Evolutionary conservation across 2,888 invertebrate genomes (phyloP).

Genomic region (Papilio demoleus): DNA sequence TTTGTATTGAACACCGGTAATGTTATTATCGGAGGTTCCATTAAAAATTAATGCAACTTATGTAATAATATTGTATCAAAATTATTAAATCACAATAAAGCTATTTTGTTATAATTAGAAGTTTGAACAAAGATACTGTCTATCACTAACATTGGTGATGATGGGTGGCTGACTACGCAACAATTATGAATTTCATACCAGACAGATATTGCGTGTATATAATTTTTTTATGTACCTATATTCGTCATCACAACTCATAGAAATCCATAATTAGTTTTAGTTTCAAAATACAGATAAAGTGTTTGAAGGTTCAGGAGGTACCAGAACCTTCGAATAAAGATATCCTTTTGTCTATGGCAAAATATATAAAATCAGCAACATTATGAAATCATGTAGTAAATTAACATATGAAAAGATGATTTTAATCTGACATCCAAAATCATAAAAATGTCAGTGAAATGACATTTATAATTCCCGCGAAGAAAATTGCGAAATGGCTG

Average conservation of each 20-base stretch:
- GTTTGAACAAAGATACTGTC: slow-evolving; percentile 8
- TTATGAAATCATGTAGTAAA: too few relatives aligned
- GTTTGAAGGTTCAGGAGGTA: too few relatives aligned
- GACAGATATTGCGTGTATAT: not conserved
- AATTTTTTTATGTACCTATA: not conserved
- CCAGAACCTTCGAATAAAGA: too few relatives aligned
- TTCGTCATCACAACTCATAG: not conserved
- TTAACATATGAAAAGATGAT: not conserved
- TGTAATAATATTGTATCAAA: not conserved
- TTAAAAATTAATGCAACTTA: slow-evolving; percentile 27
- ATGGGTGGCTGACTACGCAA: not conserved
- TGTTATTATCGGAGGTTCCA: slow-evolving; percentile 25
- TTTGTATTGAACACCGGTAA: slow-evolving; percentile 25
- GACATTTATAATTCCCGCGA: not conserved
- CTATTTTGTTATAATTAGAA: slow-evolving; percentile 16
- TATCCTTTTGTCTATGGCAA: too few relatives aligned
- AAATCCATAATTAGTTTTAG: too few relatives aligned
- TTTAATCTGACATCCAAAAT: not conserved
- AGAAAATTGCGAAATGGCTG: slow-evolving; percentile 14
- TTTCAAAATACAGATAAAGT: too few relatives aligned
- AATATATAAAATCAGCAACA: too few relatives aligned
- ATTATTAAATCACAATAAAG: slow-evolving; percentile 10
- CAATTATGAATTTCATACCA: not conserved
- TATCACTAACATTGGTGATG: not conserved
- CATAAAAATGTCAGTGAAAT: not conserved